phyloP scores from a whole-genome alignment of 2,113 vertebrate species.

The Myodes glareolus region DNA sequence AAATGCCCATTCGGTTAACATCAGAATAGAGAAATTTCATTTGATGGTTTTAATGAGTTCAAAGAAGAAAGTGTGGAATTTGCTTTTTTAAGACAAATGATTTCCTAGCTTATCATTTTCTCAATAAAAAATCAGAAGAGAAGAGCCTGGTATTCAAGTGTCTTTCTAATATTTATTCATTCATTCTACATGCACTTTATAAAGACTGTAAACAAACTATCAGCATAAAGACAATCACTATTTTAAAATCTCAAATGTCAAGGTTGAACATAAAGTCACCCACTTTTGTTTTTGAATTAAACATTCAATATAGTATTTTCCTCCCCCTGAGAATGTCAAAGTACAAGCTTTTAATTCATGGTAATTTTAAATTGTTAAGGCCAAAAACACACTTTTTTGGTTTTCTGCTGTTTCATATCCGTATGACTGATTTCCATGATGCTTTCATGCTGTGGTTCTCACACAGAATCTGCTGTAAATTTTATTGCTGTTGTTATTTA shows the following conservation, averaged over 20 bases:
- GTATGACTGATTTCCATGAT: neutral
- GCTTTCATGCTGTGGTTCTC: neutral
- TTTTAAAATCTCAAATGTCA: constrained; percentile 10
- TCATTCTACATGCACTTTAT: neutral
- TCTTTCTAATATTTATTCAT: constrained; percentile 4
- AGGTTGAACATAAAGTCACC: neutral
- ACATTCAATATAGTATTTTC: constrained; percentile 40
- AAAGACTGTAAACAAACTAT: neutral
- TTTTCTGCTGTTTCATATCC: neutral
- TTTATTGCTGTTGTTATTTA: constrained; percentile 35
- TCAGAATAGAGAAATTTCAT: neutral
- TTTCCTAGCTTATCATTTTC: neutral
- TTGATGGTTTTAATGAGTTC: constrained; percentile 25
- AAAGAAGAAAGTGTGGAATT: neutral
- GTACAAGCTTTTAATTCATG: neutral
- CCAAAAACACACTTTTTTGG: constrained; percentile 4
- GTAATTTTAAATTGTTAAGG: constrained; percentile 13
- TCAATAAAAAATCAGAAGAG: neutral
- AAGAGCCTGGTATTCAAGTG: neutral
- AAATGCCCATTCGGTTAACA: neutral
- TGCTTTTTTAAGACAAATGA: neutral
- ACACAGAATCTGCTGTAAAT: neutral
- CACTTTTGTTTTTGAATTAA: neutral
- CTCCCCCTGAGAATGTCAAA: neutral
- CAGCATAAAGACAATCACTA: neutral